Base-by-base conservation (phyloP, 2,888 invertebrate genomes). In the Oxycera nigricornis region DNA sequence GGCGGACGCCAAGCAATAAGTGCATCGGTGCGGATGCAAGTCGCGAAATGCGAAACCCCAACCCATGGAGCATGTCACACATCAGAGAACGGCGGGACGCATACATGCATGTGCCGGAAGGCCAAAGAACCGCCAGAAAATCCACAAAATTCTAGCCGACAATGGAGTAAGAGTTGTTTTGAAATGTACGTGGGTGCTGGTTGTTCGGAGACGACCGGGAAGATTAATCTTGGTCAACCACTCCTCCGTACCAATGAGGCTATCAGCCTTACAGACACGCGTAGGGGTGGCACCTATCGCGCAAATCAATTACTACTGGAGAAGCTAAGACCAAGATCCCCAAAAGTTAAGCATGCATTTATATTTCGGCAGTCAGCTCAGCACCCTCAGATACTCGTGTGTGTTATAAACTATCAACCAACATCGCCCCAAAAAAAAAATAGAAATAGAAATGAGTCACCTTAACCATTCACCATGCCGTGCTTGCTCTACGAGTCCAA, bases 1-100 rank as follows among this genome's bases (percentile, higher is more conserved):
- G 17, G 61, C 61, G 20, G 14, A 22, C 2, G 30, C 6, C 46
- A n/a, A 52, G n/a, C n/a, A n/a, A 70, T 20, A 70, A 70, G 31
- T 70, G 70, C 70, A 70, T 70, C 70, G 52, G 46, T 68, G 68
- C 70, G 52, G 55, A 70, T 70, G 70, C 52, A 70, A 70, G 31
- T 65, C 39, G 41, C 41, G 41, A 39, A 65, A 65, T 39, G 39
- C 41, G 55, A 70, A 52, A 70, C 31, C 67, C 24, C 30, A 70
- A 22, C 31, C 31, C 28, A 20, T n/a, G 11, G 6, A 6, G 55
- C 30, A 55, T 52, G 30, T 70, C 52, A 68, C 68, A 68, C 31
- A 68, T 68, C 52, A 70, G 6, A 67, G 22, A 55, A 31, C 70
- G 39, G 46, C 11, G 6, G 7, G 1, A 67, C 50, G n/a, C 26